Conservation (phyloP, 2,797 vertebrate species). For the Okamejei kenojei region DNA sequence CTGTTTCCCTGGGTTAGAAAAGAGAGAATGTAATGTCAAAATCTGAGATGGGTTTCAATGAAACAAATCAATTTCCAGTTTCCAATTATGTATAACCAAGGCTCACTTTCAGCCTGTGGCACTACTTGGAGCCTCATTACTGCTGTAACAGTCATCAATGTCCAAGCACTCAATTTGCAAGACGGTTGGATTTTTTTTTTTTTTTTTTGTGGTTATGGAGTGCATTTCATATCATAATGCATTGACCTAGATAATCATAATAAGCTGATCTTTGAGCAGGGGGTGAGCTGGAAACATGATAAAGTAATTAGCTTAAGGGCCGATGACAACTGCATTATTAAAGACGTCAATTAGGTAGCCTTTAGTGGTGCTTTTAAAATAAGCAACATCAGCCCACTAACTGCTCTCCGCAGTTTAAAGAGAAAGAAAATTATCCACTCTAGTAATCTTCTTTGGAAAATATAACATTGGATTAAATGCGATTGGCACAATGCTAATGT, state of each 20-base stretch:
- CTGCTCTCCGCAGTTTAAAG: not conserved
- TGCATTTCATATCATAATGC: not conserved
- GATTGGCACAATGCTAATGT: not conserved
- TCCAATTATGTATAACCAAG: not conserved
- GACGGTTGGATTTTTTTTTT: not conserved
- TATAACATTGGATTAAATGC: not conserved
- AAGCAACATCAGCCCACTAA: not conserved
- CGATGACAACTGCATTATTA: not conserved
- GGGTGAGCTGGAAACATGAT: not conserved
- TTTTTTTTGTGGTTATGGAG: not conserved
- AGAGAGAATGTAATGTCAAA: not conserved
- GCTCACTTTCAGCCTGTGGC: not conserved
- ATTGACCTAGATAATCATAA: not conserved
- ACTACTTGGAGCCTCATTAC: not conserved
- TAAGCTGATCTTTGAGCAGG: not conserved
- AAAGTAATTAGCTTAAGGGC: slow-evolving; percentile 2
- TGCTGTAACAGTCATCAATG: not conserved
- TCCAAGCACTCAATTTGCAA: not conserved
- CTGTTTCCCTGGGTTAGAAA: not conserved
- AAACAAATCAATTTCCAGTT: not conserved
- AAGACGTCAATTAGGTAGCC: slow-evolving; percentile 2
- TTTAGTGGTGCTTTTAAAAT: slow-evolving; percentile 11
- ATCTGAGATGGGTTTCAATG: not conserved
- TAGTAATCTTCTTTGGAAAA: not conserved
- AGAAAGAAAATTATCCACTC: not conserved